These are phyloP conservation scores for Pogonophryne albipinna DNA, from an alignment of 2,797 vertebrate species.

Conservation along the genomic window DNA sequence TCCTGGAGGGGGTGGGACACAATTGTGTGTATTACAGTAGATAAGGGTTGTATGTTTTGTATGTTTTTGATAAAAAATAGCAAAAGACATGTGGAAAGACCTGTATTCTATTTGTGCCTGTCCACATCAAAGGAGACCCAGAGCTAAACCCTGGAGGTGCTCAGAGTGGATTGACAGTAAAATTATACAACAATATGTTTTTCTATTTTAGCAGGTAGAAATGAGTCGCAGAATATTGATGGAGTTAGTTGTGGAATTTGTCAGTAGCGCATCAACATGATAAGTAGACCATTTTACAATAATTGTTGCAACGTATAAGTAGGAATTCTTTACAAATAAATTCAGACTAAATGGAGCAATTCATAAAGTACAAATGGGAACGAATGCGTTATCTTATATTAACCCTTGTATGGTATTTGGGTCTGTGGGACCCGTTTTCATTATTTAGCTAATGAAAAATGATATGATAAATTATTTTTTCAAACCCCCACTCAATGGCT, in stretches of 20 bases:
- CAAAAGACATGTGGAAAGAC: background rate
- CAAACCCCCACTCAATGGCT: too few relatives aligned
- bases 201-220: too few relatives aligned
- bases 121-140: slow-evolving; percentile 14
- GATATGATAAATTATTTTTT: too few relatives aligned
- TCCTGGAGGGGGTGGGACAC: too few relatives aligned
- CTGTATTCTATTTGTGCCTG: slow-evolving; percentile 22
- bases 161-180: too few relatives aligned
- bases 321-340: background rate
- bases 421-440: too few relatives aligned
- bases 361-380: background rate
- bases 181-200: too few relatives aligned
- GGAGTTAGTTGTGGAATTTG: background rate
- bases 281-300: background rate
- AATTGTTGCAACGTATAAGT: background rate
- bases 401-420: too few relatives aligned
- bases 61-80: background rate
- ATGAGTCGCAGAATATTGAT: background rate
- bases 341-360: background rate
- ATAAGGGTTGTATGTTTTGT: too few relatives aligned
- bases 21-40: background rate
- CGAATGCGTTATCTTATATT: background rate
- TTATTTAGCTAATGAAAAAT: too few relatives aligned
- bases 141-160: background rate
- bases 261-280: background rate